phyloP scores from a whole-genome alignment of 2,888 invertebrate species.

The Sphinx pinastri region DNA sequence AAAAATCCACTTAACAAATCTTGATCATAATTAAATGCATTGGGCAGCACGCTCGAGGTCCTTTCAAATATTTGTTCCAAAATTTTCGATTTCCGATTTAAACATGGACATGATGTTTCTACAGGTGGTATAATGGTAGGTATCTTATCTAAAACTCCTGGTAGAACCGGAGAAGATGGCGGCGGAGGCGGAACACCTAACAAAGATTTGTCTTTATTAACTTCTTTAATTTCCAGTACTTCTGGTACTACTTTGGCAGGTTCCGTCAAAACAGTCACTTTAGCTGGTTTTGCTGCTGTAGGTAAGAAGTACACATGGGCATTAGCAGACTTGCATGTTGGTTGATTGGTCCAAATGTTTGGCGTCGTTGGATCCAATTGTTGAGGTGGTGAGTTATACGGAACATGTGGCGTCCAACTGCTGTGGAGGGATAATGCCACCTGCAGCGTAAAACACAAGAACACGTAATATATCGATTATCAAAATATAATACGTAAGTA shows the following conservation, averaged over 20 bases:
- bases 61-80: conserved; percentile 28
- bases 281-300: conserved; percentile 40
- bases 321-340: conserved; percentile 45
- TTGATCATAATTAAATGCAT: conserved; percentile 48
- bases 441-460: not conserved
- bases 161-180: conserved; percentile 38
- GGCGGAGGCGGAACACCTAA: conserved; percentile 40
- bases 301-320: conserved; percentile 49
- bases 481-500: not conserved
- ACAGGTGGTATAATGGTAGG: conserved; percentile 37
- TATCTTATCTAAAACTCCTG: conserved; percentile 45
- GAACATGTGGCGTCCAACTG: not conserved
- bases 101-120: conserved; percentile 29
- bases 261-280: conserved; percentile 37
- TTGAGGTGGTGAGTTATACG: not conserved
- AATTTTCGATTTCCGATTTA: conserved; percentile 33
- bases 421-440: not conserved
- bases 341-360: conserved; percentile 29
- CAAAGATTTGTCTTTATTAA: conserved; percentile 31
- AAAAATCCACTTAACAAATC: conserved; percentile 53
- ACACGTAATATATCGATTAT: not conserved
- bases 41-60: conserved; percentile 31
- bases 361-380: conserved; percentile 22
- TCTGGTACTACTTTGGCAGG: not conserved
- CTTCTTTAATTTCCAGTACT: not conserved